Base-by-base conservation (phyloP, 2,113 vertebrate genomes). In the Peromyscus leucopus region DNA sequence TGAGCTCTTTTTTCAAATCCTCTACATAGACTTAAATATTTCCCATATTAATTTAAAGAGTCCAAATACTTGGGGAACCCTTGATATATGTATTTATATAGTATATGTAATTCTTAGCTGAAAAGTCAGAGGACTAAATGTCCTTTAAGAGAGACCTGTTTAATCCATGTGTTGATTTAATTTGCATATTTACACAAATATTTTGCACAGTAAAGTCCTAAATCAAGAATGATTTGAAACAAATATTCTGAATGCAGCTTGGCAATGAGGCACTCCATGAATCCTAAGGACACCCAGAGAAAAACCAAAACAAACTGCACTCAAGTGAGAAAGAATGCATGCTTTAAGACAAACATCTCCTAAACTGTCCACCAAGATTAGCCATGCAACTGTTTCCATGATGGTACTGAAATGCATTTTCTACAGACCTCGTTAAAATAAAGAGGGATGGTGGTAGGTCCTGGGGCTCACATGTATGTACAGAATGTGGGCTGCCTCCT, bases 361-460 rank as follows among this genome's bases (percentile, higher is more conserved):
- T 92, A 26, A 90, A 92, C 71, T 55, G 76, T 46, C 59, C 26
- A 78, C 59, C 80, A 80, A 82, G n/a, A 89, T 90, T 76, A 94
- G 31, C 65, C 26, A 85, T 6, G 65, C 7, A 85, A 84, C 21
- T 86, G 7, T 10, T 48, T 67, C 55, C 46, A 79, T 94, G 80
- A 96, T 0, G 84, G 36, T 67, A 96, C 39, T 96, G 39, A 55
- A 96, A 97, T 88, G 57, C 2, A 80, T 95, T 97, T 95, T 5
- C 91, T 93, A 63, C 46, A 96, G 74, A 72, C 19, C 76, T 31
- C 94, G 84, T 33, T 42, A 91, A 65, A 96, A 90, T 95, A 93
- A 59, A 91, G 57, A 93, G 85, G 65, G 69, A 24, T 75, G 28
- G 92, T 28, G 63, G 0, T 31, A 95, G 94, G 26, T 42, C 91